Base-by-base conservation (phyloP, 2,113 vertebrate genomes). In the Penelope pileata region DNA sequence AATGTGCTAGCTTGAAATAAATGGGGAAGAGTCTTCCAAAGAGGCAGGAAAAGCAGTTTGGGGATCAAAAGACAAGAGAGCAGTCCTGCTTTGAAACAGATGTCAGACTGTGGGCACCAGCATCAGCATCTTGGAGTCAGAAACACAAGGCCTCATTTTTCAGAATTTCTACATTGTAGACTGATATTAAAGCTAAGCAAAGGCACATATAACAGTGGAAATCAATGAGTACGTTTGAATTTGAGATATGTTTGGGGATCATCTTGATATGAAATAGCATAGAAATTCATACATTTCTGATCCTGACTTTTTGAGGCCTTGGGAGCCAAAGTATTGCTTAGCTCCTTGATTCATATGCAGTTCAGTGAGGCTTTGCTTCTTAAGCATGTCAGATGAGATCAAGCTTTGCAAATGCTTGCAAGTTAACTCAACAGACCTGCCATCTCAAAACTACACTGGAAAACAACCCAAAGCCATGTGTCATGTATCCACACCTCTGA, bases 321-420 rank as follows among this genome's bases (percentile, higher is more conserved):
- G 40, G 59, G 32, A 93, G 26, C 21, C 59, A 53, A 78, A 75
- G 17, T 30, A 38, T 19, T 66, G 62, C 32, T 91, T 88, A 77
- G 68, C 15, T 92, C 42, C 38, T 78, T 53, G 47, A 86, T 81
- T 86, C 82, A 2, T 68, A 29, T 23, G 47, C 42, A 48, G 59
- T 67, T 92, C 54, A 88, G 40, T 4, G 5, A 83, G 51, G 26
- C 54, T 97, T 85, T 82, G 34, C 83, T 91, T 73, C 87, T 88
- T 66, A 60, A 67, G 56, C 26, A 8, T 54, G 91, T 90, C 85
- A 89, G 87, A 58, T 76, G 56, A 85, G 68, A 90, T 90, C 84
- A 91, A 79, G 58, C n/a, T 93, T 92, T 93, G 56, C 51, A 90
- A 94, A 67, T 18, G 36, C 74, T 92, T 64, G 36, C 34, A 70